Conservation (phyloP, 2,888 invertebrate genomes). For the Philereme vetulata region DNA sequence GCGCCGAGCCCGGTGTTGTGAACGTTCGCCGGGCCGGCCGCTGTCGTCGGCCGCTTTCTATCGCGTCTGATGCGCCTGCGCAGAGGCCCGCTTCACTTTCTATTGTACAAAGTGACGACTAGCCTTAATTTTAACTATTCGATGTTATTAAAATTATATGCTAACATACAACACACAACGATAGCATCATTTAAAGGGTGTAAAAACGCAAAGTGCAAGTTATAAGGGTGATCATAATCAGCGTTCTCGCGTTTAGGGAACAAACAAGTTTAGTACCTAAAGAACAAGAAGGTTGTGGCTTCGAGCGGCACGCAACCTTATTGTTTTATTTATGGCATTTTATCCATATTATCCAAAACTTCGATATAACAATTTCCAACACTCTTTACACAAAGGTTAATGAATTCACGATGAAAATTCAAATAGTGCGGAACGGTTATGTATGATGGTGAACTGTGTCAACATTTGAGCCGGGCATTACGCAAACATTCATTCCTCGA, state of each 20-base stretch:
- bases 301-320: constrained; percentile 3
- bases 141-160: constrained; percentile 39
- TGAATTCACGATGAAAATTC: constrained; percentile 46
- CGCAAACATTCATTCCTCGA: constrained; percentile 53
- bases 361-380: constrained; percentile 18
- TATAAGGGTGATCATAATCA: constrained; percentile 35
- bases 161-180: constrained; percentile 23
- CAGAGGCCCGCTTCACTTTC: constrained; percentile 76
- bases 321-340: background rate
- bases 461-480: constrained; percentile 47
- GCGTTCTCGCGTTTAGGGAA: constrained; percentile 28
- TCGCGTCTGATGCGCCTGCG: constrained; percentile 71
- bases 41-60: constrained; percentile 73
- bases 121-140: constrained; percentile 43
- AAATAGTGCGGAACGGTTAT: constrained; percentile 39
- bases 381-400: constrained; percentile 34
- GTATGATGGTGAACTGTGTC: constrained; percentile 27
- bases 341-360: background rate
- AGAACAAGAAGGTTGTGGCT: constrained; percentile 18
- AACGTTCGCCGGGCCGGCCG: constrained; percentile 61
- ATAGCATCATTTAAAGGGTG: constrained; percentile 26
- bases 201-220: constrained; percentile 30
- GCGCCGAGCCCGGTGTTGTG: constrained; percentile 62
- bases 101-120: constrained; percentile 64
- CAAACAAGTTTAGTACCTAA: constrained; percentile 27